These are phyloP conservation scores for Montipora capricornis DNA, from an alignment of 64 coral and sea anemone species.

Conservation along the genomic window DNA sequence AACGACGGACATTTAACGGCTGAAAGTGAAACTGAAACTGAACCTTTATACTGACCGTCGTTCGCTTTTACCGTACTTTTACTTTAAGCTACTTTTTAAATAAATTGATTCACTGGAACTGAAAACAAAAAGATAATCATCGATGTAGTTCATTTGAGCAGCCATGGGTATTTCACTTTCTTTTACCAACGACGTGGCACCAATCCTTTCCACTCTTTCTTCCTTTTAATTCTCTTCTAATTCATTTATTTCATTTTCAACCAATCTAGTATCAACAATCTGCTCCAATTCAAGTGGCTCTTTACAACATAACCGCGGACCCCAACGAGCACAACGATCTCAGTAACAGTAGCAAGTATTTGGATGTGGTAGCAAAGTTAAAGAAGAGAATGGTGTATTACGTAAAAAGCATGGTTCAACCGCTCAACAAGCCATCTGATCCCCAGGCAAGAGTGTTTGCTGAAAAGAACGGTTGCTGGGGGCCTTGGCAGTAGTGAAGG, in stretches of 20 bases:
- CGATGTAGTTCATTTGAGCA: background rate
- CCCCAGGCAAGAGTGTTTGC: constrained; percentile 22
- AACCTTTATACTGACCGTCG: too few relatives aligned
- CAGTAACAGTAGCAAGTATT: constrained; percentile 24
- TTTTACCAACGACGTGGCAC: background rate
- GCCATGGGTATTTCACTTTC: background rate
- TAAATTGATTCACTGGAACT: too few relatives aligned
- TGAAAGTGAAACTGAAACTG: too few relatives aligned
- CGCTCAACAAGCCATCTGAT: constrained; percentile 29
- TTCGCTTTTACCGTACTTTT: too few relatives aligned
- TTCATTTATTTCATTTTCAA: background rate
- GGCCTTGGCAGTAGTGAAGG: constrained; percentile 27
- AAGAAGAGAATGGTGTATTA: constrained; percentile 18
- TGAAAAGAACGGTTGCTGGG: constrained; percentile 42
- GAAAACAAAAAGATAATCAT: too few relatives aligned
- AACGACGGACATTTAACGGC: background rate
- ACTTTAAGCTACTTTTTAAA: too few relatives aligned
- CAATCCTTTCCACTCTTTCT: background rate
- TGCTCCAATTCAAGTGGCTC: constrained; percentile 27
- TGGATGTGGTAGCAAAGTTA: constrained; percentile 32
- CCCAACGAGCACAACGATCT: constrained; percentile 38
- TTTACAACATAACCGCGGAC: constrained; percentile 68
- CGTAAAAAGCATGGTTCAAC: background rate
- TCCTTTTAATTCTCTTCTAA: background rate
- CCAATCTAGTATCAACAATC: background rate